phyloP scores from a whole-genome alignment of 2,797 vertebrate species.

The Sebastes matsubarae region DNA sequence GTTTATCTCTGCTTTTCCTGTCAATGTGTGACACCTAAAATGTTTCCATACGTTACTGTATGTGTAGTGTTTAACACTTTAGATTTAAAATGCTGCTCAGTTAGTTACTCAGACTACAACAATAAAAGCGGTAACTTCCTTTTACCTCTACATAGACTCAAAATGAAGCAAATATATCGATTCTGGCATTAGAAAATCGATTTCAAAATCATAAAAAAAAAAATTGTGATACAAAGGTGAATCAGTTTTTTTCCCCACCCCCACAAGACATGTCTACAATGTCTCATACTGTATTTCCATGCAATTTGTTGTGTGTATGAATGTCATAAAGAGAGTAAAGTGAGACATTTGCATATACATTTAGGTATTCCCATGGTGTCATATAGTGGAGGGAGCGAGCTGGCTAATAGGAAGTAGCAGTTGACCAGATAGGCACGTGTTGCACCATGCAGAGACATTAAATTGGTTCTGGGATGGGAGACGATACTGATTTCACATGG shows the following conservation, averaged over 20 bases:
- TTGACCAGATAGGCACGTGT: conserved; percentile 53
- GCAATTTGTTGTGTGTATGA: not conserved
- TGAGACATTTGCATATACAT: conserved; percentile 48
- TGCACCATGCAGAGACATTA: conserved; percentile 66
- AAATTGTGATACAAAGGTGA: too few species aligned
- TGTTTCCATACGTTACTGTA: too few species aligned
- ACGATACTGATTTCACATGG: conserved; percentile 37
- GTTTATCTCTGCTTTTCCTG: rapidly evolving
- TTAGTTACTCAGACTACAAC: too few species aligned
- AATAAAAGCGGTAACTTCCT: too few species aligned
- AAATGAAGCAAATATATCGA: too few species aligned
- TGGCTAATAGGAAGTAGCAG: conserved; percentile 47
- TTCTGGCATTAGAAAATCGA: rapidly evolving
- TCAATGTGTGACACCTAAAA: rapidly evolving
- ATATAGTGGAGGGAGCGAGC: conserved; percentile 3
- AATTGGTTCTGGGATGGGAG: conserved; percentile 66
- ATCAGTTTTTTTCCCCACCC: too few species aligned
- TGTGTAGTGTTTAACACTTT: too few species aligned
- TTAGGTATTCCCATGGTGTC: conserved; percentile 1
- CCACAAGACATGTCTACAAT: not conserved
- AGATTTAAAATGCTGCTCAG: too few species aligned
- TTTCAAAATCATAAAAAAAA: too few species aligned
- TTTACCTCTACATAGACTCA: too few species aligned
- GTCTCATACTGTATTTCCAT: not conserved
- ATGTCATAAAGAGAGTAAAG: not conserved